Conservation (phyloP, 2,888 invertebrate genomes). For the Pterostichus niger region DNA sequence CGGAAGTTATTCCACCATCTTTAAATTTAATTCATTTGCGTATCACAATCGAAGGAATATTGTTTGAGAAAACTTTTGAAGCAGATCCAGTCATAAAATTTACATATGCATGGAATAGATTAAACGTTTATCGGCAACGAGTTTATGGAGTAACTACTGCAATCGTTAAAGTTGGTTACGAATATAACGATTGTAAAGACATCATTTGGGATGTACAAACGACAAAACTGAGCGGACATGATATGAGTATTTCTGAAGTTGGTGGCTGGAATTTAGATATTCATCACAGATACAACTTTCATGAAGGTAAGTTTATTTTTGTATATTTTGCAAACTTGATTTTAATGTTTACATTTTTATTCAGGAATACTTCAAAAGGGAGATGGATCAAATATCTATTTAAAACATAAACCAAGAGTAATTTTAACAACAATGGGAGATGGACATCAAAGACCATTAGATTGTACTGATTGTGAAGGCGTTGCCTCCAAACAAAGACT, state of each 20-base stretch:
- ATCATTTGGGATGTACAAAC: slow-evolving; percentile 98
- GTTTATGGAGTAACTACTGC: slow-evolving; percentile 98
- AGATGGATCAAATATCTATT: slow-evolving; percentile 96
- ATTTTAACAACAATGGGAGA: slow-evolving; percentile 95
- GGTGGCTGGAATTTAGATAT: slow-evolving; percentile 99
- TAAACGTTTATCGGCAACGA: slow-evolving; percentile 96
- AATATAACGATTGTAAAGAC: slow-evolving; percentile 94
- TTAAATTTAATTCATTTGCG: slow-evolving; percentile 93
- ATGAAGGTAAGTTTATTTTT: slow-evolving; percentile 85
- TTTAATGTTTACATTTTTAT: slow-evolving; percentile 68
- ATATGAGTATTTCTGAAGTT: slow-evolving; percentile 97
- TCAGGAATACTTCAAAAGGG: slow-evolving; percentile 97
- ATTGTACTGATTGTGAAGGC: slow-evolving; percentile 90
- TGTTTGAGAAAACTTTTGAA: slow-evolving; percentile 95
- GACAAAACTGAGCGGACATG: slow-evolving; percentile 96
- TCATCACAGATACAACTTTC: slow-evolving; percentile 98
- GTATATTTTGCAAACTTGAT: slow-evolving; percentile 23
- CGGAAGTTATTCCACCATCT: slow-evolving; percentile 88
- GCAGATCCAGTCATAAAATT: slow-evolving; percentile 98
- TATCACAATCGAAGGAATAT: slow-evolving; percentile 96
- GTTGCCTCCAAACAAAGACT: slow-evolving; percentile 89
- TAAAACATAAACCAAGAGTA: slow-evolving; percentile 95
- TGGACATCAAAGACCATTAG: slow-evolving; percentile 92
- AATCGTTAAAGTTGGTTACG: slow-evolving; percentile 96
- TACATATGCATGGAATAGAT: slow-evolving; percentile 97